These are phyloP conservation scores for Naja naja DNA, from an alignment of 2,113 vertebrate species.

Conservation along the genomic window DNA sequence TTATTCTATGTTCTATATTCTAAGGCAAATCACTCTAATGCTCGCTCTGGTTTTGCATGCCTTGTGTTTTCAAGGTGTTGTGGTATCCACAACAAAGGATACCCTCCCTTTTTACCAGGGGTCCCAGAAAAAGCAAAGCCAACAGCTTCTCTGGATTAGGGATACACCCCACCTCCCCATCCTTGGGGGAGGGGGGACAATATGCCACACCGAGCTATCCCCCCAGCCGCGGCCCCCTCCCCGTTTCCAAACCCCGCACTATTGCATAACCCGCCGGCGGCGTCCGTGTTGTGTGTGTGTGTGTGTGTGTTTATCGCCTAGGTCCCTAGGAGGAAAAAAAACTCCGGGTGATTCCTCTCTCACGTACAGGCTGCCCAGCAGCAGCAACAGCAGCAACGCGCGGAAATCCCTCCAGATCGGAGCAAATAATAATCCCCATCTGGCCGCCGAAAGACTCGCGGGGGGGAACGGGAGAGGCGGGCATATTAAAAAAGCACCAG, in stretches of 20 bases:
- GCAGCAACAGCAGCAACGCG: too few relatives aligned
- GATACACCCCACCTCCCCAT: background rate
- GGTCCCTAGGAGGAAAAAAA: too few relatives aligned
- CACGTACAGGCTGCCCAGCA: too few relatives aligned
- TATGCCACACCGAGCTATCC: background rate
- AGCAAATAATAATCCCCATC: background rate
- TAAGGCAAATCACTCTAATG: background rate
- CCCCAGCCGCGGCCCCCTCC: background rate
- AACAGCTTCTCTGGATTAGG: background rate
- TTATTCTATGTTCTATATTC: too few relatives aligned
- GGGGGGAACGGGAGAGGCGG: background rate
- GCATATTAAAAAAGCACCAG: background rate
- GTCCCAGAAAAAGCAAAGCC: background rate
- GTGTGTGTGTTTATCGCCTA: background rate
- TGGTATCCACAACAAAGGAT: background rate
- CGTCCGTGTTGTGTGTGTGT: too few relatives aligned
- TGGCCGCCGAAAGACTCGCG: background rate
- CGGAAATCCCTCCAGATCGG: background rate
- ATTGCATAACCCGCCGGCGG: background rate
- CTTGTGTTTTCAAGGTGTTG: too few relatives aligned
- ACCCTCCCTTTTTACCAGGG: background rate
- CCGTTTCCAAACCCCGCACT: background rate
- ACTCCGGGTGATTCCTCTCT: too few relatives aligned
- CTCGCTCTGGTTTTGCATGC: background rate
- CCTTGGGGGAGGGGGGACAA: background rate